phyloP scores from a whole-genome alignment of 2,113 vertebrate species.

The Aramus guarauna region DNA sequence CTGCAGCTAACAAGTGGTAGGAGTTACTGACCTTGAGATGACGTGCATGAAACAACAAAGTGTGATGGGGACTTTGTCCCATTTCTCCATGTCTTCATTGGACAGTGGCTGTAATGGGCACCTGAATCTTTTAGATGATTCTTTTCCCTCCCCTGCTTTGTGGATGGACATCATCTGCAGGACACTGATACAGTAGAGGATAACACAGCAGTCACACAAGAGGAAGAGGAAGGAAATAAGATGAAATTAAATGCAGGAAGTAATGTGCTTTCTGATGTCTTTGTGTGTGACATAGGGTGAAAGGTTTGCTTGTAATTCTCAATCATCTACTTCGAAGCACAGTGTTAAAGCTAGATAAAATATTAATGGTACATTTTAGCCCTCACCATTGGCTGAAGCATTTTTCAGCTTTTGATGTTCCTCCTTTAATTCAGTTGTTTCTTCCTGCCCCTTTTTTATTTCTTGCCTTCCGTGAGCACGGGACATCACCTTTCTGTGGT shows the following conservation, averaged over 20 bases:
- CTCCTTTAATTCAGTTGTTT: background rate
- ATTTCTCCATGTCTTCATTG: background rate
- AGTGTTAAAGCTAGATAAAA: background rate
- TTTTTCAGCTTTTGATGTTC: background rate
- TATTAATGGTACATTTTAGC: background rate
- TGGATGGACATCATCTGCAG: background rate
- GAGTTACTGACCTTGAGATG: constrained; percentile 32
- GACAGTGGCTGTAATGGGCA: background rate
- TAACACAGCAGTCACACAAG: background rate
- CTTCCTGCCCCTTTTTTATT: background rate
- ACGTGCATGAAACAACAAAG: background rate
- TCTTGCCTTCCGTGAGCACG: background rate
- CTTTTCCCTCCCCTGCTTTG: background rate
- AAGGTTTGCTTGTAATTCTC: background rate
- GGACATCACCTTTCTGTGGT: background rate
- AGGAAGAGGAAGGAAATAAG: background rate
- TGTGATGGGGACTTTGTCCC: background rate
- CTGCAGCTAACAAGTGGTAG: background rate
- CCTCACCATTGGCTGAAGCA: background rate
- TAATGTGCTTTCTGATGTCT: background rate
- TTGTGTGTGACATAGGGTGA: background rate
- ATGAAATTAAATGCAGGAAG: background rate
- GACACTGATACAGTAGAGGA: background rate
- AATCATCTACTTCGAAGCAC: background rate
- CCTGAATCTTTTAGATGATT: background rate